Conservation (phyloP, 2,113 vertebrate genomes). For the Athene noctua region DNA sequence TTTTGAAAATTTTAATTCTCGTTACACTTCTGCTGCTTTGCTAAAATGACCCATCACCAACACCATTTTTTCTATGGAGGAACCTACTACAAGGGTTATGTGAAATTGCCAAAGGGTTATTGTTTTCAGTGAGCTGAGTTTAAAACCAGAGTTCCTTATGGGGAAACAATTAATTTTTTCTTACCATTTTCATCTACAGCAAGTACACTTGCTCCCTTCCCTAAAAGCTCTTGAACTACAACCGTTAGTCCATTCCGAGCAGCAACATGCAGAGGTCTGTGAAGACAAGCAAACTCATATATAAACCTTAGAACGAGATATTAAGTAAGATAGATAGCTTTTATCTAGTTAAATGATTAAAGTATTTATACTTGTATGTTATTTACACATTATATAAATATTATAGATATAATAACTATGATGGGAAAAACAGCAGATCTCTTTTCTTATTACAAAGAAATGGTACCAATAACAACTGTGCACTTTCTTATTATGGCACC, state of each 20-base stretch:
- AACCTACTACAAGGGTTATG: background rate
- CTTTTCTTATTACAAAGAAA: background rate
- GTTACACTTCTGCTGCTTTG: background rate
- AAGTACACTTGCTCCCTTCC: constrained; percentile 96
- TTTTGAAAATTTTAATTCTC: background rate
- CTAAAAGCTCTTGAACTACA: constrained; percentile 96
- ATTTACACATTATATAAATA: background rate
- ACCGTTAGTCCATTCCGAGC: constrained; percentile 95
- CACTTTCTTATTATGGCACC: background rate
- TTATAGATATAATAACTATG: background rate
- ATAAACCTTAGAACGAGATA: constrained; percentile 1
- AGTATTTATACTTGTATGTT: background rate
- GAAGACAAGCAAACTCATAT: constrained; percentile 22
- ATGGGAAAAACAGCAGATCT: background rate
- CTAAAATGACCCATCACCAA: background rate
- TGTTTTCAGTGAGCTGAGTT: background rate
- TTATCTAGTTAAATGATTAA: background rate
- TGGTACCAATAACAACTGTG: background rate
- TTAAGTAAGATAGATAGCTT: background rate
- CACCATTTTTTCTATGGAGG: background rate
- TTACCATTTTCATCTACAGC: constrained; percentile 98
- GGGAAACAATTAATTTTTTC: constrained; percentile 32
- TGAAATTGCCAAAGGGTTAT: background rate
- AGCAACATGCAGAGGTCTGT: constrained; percentile 95
- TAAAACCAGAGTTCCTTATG: background rate